A percentile compares a stretch with the other conserved stretches of the same genome.
phyloP scores from a whole-genome alignment of 2,888 invertebrate genomes.

The Lithophane socia region DNA sequence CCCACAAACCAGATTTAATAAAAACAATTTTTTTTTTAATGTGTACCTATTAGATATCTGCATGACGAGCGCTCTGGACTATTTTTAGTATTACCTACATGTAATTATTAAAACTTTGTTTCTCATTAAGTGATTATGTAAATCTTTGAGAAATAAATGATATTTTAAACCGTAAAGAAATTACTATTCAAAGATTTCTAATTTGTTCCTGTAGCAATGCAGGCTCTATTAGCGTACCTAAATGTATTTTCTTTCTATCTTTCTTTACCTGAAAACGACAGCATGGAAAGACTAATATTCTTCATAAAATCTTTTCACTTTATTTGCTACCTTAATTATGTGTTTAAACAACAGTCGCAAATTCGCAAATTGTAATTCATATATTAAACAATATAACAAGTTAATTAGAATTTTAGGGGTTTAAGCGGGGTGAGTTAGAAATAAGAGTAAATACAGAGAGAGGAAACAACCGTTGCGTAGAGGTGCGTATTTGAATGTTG shows the following conservation, averaged over 20 bases:
- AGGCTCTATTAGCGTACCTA: background rate
- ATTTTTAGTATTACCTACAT: too few relatives aligned
- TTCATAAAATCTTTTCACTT: constrained; percentile 8
- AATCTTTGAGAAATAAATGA: too few relatives aligned
- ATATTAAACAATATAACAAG: constrained; percentile 49
- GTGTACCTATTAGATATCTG: too few relatives aligned
- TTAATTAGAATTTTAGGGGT: constrained; percentile 60
- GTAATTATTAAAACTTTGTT: too few relatives aligned
- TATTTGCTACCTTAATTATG: constrained; percentile 28
- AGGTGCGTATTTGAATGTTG: constrained; percentile 42
- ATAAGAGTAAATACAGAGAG: constrained; percentile 40
- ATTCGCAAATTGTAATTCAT: constrained; percentile 42
- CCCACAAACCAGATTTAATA: too few relatives aligned
- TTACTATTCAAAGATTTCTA: background rate
- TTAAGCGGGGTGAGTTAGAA: constrained; percentile 6
- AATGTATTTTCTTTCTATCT: too few relatives aligned
- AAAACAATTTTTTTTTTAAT: too few relatives aligned
- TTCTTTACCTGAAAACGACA: too few relatives aligned
- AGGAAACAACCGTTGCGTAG: constrained; percentile 21
- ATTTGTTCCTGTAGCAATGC: background rate
- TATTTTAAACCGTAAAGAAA: too few relatives aligned
- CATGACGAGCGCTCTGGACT: too few relatives aligned
- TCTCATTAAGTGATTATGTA: too few relatives aligned
- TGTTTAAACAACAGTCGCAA: constrained; percentile 29
- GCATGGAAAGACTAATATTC: too few relatives aligned